A percentile compares a stretch with the other conserved stretches of the same genome.
Conservation (phyloP, 1,140 invertebrate species). For the Hetaerina americana region DNA sequence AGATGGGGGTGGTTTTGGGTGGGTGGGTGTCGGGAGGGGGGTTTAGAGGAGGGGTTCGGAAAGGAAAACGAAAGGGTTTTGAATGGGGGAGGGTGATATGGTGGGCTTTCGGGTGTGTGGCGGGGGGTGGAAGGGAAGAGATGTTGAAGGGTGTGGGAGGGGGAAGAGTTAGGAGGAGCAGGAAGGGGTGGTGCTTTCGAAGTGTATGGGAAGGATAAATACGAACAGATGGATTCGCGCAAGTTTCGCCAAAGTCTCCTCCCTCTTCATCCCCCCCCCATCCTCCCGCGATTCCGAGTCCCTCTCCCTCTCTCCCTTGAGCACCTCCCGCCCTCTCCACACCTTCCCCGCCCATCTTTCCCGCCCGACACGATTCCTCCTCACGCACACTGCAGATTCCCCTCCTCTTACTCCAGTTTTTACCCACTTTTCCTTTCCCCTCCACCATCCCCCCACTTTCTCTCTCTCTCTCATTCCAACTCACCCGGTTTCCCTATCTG, state of each 20-base stretch:
- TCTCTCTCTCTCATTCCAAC: no score
- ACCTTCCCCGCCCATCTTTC: neutral
- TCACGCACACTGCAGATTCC: neutral
- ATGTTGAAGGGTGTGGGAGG: neutral
- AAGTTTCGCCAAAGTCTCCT: slow-evolving; percentile 1
- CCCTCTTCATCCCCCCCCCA: slow-evolving; percentile 3
- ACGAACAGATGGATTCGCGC: slow-evolving; percentile 15
- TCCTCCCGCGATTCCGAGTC: neutral
- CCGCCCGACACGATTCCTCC: slow-evolving; percentile 1
- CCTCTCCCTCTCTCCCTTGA: slow-evolving; percentile 4
- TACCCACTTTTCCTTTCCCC: slow-evolving; percentile 19
- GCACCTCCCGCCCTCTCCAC: no score
- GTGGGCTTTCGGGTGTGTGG: slow-evolving; percentile 5
- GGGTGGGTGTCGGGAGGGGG: slow-evolving; percentile 7
- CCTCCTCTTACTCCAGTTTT: neutral
- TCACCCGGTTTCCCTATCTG: no score
- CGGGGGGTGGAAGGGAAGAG: neutral
- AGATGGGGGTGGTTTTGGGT: no score
- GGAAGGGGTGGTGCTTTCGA: no score
- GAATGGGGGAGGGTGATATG: no score
- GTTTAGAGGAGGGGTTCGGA: neutral
- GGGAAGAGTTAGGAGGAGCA: neutral
- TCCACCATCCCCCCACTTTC: slow-evolving; percentile 8
- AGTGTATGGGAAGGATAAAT: slow-evolving; percentile 8
- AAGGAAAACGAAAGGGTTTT: no score